Conservation (phyloP, 2,797 vertebrate genomes). For the Bovichtus variegatus region DNA sequence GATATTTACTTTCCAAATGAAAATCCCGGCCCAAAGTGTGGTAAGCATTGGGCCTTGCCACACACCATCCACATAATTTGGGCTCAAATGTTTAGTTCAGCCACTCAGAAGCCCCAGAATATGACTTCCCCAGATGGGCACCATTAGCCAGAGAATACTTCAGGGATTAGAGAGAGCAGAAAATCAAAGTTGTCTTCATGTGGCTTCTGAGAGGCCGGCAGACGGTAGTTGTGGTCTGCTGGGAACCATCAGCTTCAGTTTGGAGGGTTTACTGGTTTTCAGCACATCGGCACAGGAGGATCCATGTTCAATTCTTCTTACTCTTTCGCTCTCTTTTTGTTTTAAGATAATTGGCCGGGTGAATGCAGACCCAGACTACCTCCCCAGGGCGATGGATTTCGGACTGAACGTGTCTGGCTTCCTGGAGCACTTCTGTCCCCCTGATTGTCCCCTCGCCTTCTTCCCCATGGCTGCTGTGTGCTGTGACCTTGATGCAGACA, state of each 20-base stretch:
- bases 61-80: slow-evolving; percentile 46
- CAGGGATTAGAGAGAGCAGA: slow-evolving; percentile 60
- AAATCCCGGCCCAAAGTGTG: slow-evolving; percentile 33
- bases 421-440: slow-evolving; percentile 93
- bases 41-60: slow-evolving; percentile 38
- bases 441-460: slow-evolving; percentile 90
- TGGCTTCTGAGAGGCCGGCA: slow-evolving; percentile 51
- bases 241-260: slow-evolving; percentile 34
- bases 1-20: slow-evolving; percentile 30
- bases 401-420: slow-evolving; percentile 95
- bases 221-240: slow-evolving; percentile 51
- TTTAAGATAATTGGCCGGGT: slow-evolving; percentile 95
- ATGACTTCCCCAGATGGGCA: slow-evolving; percentile 67
- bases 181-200: slow-evolving; percentile 61
- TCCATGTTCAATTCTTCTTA: slow-evolving; percentile 23
- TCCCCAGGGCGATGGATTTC: slow-evolving; percentile 94
- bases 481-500: slow-evolving; percentile 96
- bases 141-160: slow-evolving; percentile 50
- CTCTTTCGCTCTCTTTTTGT: slow-evolving; percentile 13
- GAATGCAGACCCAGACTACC: slow-evolving; percentile 96
- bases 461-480: slow-evolving; percentile 95
- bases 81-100: slow-evolving; percentile 44
- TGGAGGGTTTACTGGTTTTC: slow-evolving; percentile 51
- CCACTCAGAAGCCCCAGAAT: slow-evolving; percentile 24
- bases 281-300: slow-evolving; percentile 10